Evolutionary conservation across 1,140 invertebrate genomes (phyloP).

Genomic region (Drosophila virilis): DNA sequence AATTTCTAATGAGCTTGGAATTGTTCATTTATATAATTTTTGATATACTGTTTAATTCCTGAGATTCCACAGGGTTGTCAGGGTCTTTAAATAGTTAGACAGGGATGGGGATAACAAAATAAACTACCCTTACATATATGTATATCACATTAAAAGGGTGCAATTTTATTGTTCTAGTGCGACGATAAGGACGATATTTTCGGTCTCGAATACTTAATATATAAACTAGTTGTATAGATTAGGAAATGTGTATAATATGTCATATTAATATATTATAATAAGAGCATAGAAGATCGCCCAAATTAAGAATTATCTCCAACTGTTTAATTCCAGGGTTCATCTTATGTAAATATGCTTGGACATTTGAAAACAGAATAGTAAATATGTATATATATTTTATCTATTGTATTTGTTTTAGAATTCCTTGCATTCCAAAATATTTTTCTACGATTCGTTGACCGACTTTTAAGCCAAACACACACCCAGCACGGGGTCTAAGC

Average conservation of each 20-base stretch:
- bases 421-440: constrained; percentile 9
- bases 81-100: neutral
- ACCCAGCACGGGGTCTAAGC: constrained; percentile 16
- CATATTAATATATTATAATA: no score
- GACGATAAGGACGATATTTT: no score
- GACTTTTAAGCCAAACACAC: constrained; percentile 36
- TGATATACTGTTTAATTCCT: neutral
- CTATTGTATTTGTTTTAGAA: no score
- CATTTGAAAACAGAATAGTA: no score
- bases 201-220: no score
- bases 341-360: no score
- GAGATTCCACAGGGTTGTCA: neutral
- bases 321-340: no score
- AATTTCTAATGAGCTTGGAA: constrained; percentile 1
- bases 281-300: no score
- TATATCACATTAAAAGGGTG: neutral
- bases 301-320: no score
- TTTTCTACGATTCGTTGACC: constrained; percentile 23
- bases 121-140: neutral
- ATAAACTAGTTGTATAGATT: no score
- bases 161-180: neutral
- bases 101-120: neutral
- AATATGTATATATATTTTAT: no score
- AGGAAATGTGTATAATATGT: no score
- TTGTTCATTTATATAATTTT: neutral